Evolutionary conservation across 23 tunicate genomes (phyloP), one percentile per base, ranked within the genome.

Genomic region (Phallusia fumigata): DNA sequence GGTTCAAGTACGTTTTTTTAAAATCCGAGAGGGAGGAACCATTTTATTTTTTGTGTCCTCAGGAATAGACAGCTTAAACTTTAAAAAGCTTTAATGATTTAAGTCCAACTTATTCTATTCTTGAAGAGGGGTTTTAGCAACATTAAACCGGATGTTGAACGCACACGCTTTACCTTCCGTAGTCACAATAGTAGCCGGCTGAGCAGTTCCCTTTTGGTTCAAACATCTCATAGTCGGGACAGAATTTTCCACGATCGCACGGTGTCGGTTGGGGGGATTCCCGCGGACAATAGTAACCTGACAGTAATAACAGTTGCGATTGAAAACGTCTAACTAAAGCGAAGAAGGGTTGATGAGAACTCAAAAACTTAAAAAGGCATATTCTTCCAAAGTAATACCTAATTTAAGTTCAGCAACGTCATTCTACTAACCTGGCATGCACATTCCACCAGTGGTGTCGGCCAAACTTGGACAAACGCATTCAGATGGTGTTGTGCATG

Each of bases 81-180:
- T n/a, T n/a, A n/a, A n/a, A n/a, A n/a, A n/a, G n/a, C n/a, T n/a
- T n/a, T n/a, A n/a, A n/a, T n/a, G n/a, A n/a, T n/a, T n/a, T n/a
- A n/a, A n/a, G n/a, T n/a, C n/a, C n/a, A n/a, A n/a, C n/a, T n/a
- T n/a, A n/a, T n/a, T n/a, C n/a, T n/a, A n/a, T n/a, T n/a, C n/a
- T n/a, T n/a, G n/a, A n/a, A n/a, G n/a, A n/a, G n/a, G n/a, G n/a
- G n/a, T n/a, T n/a, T n/a, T n/a, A n/a, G n/a, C n/a, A n/a, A n/a
- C n/a, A n/a, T n/a, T n/a, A n/a, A n/a, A n/a, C n/a, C n/a, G n/a
- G n/a, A n/a, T n/a, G n/a, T n/a, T n/a, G n/a, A n/a, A n/a, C n/a
- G n/a, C n/a, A n/a, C n/a, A n/a, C n/a, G n/a, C n/a, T n/a, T 33
- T 74, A 94, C 98, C 98, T 94, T 82, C 94, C 98, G 44, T 74